Percentiles rank a stretch among this genome's conserved stretches.
phyloP scores from a whole-genome alignment of 2,113 vertebrate species.

The Hippocampus zosterae region DNA sequence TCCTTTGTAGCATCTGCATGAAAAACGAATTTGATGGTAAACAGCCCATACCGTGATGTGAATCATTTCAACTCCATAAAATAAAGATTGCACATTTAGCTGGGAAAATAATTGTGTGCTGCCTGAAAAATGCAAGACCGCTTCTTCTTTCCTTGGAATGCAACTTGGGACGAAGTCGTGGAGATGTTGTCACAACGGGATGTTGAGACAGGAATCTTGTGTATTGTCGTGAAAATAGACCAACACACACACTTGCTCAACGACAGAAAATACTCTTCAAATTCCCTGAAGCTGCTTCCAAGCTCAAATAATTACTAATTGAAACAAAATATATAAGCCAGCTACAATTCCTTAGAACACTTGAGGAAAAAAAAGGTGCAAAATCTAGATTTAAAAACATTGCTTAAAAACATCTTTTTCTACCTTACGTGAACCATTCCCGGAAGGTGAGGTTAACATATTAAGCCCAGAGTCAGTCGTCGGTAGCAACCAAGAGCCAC shows the following conservation, averaged over 20 bases:
- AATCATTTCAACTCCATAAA: conserved; percentile 2
- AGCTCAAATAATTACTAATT: conserved; percentile 26
- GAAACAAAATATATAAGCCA: not conserved
- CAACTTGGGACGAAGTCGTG: not conserved
- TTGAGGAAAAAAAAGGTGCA: conserved; percentile 44
- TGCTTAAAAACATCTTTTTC: conserved; percentile 40
- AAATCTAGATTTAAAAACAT: conserved; percentile 27
- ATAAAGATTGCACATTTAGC: not conserved
- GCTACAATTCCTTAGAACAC: conserved; percentile 15
- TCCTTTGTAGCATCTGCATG: not conserved
- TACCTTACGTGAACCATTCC: conserved; percentile 12
- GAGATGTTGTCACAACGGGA: not conserved
- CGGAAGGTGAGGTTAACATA: conserved; percentile 5
- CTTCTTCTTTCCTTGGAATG: not conserved
- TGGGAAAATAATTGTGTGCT: not conserved
- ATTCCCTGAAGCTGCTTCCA: conserved; percentile 60
- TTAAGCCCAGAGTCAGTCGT: conserved; percentile 11
- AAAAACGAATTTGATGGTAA: not conserved
- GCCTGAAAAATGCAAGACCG: not conserved
- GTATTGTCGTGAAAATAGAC: not conserved
- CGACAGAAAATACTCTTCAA: conserved; percentile 21
- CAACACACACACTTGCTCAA: not conserved
- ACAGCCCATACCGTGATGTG: not conserved
- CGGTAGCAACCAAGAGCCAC: conserved; percentile 13
- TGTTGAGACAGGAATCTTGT: conserved; percentile 3